Base-by-base conservation (phyloP, 2,888 invertebrate species). In the Lydus trimaculatus region DNA sequence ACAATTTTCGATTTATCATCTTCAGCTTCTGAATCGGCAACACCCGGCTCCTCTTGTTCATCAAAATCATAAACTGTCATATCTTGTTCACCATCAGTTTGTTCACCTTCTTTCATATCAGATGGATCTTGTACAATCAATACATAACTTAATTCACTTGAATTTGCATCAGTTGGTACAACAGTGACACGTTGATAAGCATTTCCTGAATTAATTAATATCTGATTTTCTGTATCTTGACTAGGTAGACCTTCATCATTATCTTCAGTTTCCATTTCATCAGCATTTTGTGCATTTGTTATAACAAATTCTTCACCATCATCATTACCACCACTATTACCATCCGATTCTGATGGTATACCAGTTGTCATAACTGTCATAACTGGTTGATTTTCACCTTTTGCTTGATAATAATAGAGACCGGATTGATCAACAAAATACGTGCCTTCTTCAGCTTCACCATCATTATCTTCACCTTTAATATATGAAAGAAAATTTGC, bases 91-190 rank as follows among this genome's bases (percentile, higher is more conserved):
- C 86, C 86, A 67, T 87, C 86, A 20, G 84, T 86, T 66, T 87
- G 87, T 33, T 87, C 87, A 17, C 83, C 84, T 65, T 87, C 88
- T 39, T 84, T 85, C 48, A 86, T 79, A 73, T 87, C 87, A 0
- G 89, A 87, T 33, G 87, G 87, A 65, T 88, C 87, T 79, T 93
- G 92, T 13, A 96, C 94, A 66, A 96, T 94, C 15, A 96, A 88
- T 0, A 97, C 94, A 81, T 96, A 96, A 85, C 94, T 95, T 39
- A 96, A 90, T 86, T 96, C 95, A 0, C 93, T 93, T 31, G 90
- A 89, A 76, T 89, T 90, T 0, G 89, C 88, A 73, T 94, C 93
- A 0, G 94, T 91, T 0, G 95, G 95, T 61, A 96, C 91, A 72
- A 96, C 90, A 0, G 95, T 94, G 0, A 96, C 93, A 0, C 95